These are phyloP conservation scores for Rousettus leschenaultii DNA, from an alignment of 2,113 vertebrate species.

Conservation along the genomic window DNA sequence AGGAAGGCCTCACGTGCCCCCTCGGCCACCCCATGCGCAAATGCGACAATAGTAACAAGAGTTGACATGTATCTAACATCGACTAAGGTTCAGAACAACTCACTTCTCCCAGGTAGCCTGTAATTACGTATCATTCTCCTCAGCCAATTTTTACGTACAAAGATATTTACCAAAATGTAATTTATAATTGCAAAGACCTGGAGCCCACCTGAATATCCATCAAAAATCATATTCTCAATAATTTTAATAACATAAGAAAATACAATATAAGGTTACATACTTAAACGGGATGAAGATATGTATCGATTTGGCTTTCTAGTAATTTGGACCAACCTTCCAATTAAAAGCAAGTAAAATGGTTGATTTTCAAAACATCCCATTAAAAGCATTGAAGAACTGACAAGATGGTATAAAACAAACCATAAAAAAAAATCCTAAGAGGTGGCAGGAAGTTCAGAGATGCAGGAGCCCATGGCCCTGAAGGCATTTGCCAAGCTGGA, in stretches of 20 bases:
- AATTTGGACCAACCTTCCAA: neutral
- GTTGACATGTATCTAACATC: neutral
- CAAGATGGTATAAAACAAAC: neutral
- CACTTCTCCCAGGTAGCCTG: neutral
- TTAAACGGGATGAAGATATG: neutral
- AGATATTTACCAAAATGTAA: neutral
- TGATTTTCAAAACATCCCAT: neutral
- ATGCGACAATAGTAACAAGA: neutral
- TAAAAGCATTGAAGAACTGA: neutral
- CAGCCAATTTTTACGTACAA: neutral
- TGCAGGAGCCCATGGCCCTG: neutral
- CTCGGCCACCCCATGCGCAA: no score
- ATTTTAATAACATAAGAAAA: neutral
- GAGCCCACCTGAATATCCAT: neutral
- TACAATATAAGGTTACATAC: neutral
- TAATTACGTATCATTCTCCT: neutral
- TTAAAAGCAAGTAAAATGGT: neutral
- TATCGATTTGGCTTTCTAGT: neutral
- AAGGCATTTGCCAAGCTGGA: neutral
- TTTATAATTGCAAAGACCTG: neutral
- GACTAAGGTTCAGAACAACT: neutral
- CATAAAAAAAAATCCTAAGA: neutral
- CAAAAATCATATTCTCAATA: neutral
- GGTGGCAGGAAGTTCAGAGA: neutral
- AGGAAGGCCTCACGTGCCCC: neutral